phyloP scores from a whole-genome alignment of 2,888 invertebrate genomes.

The Nasonia oneida region DNA sequence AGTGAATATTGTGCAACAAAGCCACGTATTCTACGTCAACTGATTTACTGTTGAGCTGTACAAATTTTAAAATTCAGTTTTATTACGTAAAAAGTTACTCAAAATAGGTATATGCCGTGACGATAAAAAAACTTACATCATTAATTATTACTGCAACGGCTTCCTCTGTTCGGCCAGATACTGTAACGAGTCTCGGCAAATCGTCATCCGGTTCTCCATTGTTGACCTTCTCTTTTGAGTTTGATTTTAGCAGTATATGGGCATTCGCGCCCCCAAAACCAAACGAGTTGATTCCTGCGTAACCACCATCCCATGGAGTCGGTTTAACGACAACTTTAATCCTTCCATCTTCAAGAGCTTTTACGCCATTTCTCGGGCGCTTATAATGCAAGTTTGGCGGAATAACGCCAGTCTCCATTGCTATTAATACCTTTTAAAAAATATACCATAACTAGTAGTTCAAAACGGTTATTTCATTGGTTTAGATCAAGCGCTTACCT shows the following conservation, averaged over 20 bases:
- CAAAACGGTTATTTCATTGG: background rate
- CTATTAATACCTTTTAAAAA: slow-evolving; percentile 82
- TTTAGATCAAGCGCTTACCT: slow-evolving; percentile 79
- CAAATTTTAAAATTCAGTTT: slow-evolving; percentile 66
- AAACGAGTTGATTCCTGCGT: slow-evolving; percentile 92
- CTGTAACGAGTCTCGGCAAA: slow-evolving; percentile 86
- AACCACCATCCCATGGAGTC: slow-evolving; percentile 85
- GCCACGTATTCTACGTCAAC: slow-evolving; percentile 83
- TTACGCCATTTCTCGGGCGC: slow-evolving; percentile 82
- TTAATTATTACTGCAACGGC: slow-evolving; percentile 85
- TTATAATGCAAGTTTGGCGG: slow-evolving; percentile 92
- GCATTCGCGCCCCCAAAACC: slow-evolving; percentile 95
- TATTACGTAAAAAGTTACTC: background rate
- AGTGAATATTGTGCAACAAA: slow-evolving; percentile 69
- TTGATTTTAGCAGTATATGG: slow-evolving; percentile 84
- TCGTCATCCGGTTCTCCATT: slow-evolving; percentile 83
- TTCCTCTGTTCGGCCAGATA: slow-evolving; percentile 90
- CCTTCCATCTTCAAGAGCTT: slow-evolving; percentile 82
- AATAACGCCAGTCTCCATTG: slow-evolving; percentile 88
- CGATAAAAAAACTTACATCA: slow-evolving; percentile 78
- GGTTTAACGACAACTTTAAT: slow-evolving; percentile 87
- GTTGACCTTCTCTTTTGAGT: slow-evolving; percentile 83
- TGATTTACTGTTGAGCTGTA: slow-evolving; percentile 77
- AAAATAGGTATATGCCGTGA: too few relatives aligned
- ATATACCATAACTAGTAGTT: too few relatives aligned